Evolutionary conservation across 2,888 invertebrate species (phyloP).

Genomic region (Xestia xanthographa): DNA sequence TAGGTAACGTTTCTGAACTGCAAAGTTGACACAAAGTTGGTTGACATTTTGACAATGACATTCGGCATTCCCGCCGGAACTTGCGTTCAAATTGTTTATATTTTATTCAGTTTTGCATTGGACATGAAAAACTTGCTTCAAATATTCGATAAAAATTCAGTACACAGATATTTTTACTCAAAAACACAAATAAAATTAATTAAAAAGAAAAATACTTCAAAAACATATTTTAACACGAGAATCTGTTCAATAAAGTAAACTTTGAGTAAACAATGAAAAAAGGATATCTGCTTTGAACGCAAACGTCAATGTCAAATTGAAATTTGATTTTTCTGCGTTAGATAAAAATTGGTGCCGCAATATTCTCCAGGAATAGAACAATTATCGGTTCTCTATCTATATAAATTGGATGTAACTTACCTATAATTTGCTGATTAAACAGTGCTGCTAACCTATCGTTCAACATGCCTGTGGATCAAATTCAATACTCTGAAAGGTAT

Average conservation of each 20-base stretch:
- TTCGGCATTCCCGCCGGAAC: slow-evolving; percentile 52
- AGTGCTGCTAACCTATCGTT: slow-evolving; percentile 25
- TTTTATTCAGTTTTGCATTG: not conserved
- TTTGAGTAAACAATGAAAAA: not conserved
- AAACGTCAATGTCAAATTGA: slow-evolving; percentile 46
- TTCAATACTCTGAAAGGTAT: slow-evolving; percentile 98
- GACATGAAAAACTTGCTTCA: not conserved
- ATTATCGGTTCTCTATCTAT: not conserved
- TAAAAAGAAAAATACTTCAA: not conserved
- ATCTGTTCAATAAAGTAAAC: not conserved
- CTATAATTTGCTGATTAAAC: not conserved
- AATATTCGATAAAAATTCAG: not conserved
- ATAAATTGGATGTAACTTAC: slow-evolving; percentile 6
- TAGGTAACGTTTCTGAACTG: not conserved
- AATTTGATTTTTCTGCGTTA: slow-evolving; percentile 46
- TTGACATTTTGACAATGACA: not conserved
- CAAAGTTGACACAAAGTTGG: slow-evolving; percentile 1
- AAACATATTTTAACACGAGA: not conserved
- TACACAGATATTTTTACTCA: not conserved
- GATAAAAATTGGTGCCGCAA: slow-evolving; percentile 26
- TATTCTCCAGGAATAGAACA: not conserved
- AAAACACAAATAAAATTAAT: not conserved
- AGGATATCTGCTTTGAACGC: slow-evolving; percentile 10
- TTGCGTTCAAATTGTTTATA: slow-evolving; percentile 33
- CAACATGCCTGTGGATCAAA: slow-evolving; percentile 93